Percentiles rank a stretch among this genome's conserved stretches.
phyloP scores from a whole-genome alignment of 2,797 vertebrate genomes.

The Telmatherina bonti region DNA sequence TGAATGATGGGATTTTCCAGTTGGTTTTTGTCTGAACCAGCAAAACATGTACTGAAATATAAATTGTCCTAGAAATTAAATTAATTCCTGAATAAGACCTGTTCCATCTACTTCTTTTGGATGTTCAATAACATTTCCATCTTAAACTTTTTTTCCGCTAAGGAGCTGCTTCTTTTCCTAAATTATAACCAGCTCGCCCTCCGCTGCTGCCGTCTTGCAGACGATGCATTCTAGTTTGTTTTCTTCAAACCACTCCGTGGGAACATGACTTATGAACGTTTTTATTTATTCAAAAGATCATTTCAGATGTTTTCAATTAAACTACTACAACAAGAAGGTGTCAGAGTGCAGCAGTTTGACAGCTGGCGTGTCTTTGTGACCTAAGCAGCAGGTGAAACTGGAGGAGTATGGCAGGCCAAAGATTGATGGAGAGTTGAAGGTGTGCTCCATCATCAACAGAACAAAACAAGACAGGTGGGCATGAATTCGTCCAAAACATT shows the following conservation, averaged over 20 bases:
- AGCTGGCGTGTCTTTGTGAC: slow-evolving; percentile 38
- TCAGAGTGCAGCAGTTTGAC: slow-evolving; percentile 33
- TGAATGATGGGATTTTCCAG: not conserved
- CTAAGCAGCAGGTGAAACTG: slow-evolving; percentile 92
- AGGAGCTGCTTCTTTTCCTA: not conserved
- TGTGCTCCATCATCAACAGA: slow-evolving; percentile 94
- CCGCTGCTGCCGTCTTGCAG: too few relatives aligned
- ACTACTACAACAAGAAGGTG: not conserved
- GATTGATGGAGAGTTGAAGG: slow-evolving; percentile 97
- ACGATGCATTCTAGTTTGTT: not conserved
- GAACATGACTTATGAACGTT: not conserved
- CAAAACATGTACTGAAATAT: not conserved
- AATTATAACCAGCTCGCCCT: not conserved
- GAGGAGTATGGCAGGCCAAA: slow-evolving; percentile 96
- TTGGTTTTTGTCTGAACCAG: not conserved
- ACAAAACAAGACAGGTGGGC: slow-evolving; percentile 97
- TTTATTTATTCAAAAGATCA: too few relatives aligned
- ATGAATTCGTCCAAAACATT: not conserved
- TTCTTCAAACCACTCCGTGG: not conserved
- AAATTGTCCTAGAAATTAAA: too few relatives aligned
- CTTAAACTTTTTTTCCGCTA: not conserved
- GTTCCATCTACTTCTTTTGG: not conserved
- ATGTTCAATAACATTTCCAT: not conserved
- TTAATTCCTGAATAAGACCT: too few relatives aligned
- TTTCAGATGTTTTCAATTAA: too few relatives aligned